phyloP scores from a whole-genome alignment of 1,140 invertebrate genomes.

The Drosophila simulans region DNA sequence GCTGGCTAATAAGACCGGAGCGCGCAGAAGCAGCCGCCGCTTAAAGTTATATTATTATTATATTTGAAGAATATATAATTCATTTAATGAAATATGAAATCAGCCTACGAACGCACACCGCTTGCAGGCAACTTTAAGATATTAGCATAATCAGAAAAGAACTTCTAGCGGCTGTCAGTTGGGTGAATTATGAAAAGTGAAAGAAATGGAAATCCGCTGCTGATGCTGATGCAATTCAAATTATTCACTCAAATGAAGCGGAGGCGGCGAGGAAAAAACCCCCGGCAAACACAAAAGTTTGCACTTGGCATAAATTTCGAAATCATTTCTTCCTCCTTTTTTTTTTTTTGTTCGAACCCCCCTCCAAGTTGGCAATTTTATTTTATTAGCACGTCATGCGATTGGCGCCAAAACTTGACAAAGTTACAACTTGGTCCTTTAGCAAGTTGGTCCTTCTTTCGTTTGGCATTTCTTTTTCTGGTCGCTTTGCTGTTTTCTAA shows the following conservation, averaged over 20 bases:
- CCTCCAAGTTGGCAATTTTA: constrained; percentile 53
- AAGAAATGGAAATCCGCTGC: constrained; percentile 57
- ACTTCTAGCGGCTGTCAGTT: constrained; percentile 61
- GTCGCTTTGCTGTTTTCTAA: constrained; percentile 80
- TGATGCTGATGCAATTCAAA: constrained; percentile 74
- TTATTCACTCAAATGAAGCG: constrained; percentile 81
- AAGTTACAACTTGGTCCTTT: constrained; percentile 74
- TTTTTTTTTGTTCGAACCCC: not conserved
- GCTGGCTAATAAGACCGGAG: constrained; percentile 52
- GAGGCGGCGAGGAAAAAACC: constrained; percentile 21
- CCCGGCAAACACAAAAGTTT: constrained; percentile 75
- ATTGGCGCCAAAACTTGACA: constrained; percentile 81
- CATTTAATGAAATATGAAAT: constrained; percentile 64
- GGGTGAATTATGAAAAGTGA: constrained; percentile 57
- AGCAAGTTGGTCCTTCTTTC: constrained; percentile 42
- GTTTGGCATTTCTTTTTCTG: constrained; percentile 37
- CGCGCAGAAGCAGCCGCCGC: not conserved
- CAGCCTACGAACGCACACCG: constrained; percentile 3
- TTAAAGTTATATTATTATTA: constrained; percentile 39
- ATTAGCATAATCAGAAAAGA: constrained; percentile 69
- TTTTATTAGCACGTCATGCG: constrained; percentile 82
- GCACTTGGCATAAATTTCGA: constrained; percentile 78
- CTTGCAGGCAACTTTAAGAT: constrained; percentile 51
- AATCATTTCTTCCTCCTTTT: constrained; percentile 5
- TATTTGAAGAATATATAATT: constrained; percentile 5